A percentile compares a stretch with the other conserved stretches of the same genome.
Conservation (phyloP, 2,113 vertebrate species). For the Corynorhinus townsendii region DNA sequence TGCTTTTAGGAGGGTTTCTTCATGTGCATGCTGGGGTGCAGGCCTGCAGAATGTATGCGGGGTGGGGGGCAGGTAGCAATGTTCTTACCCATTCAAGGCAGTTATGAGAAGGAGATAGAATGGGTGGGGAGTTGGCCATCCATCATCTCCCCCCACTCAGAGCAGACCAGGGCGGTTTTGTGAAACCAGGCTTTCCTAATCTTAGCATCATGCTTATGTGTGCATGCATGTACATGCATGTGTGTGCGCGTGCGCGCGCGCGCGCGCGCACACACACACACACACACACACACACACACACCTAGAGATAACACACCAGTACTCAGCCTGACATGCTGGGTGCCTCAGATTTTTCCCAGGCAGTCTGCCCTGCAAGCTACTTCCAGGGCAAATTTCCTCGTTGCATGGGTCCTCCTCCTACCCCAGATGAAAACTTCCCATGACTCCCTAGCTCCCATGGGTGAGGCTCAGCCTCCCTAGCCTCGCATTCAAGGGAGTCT, state of each 20-base stretch:
- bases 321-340: background rate
- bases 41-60: background rate
- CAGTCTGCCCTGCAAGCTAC: background rate
- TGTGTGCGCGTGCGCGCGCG: no score
- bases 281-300: background rate
- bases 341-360: background rate
- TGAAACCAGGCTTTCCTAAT: conserved; percentile 29
- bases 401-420: background rate
- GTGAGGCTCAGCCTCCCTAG: background rate
- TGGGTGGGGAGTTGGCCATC: conserved; percentile 50
- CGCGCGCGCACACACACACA: background rate
- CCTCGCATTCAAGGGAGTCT: background rate
- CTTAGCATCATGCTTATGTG: background rate
- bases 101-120: conserved; percentile 45
- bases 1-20: background rate
- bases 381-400: background rate
- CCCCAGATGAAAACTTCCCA: background rate
- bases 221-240: background rate
- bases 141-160: conserved; percentile 42
- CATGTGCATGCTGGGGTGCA: background rate
- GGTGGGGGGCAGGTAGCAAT: background rate
- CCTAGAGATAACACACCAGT: background rate
- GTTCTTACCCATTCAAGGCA: background rate
- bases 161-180: background rate
- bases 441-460: background rate